Conservation (phyloP, 1,140 invertebrate species). For the Metopolophium dirhodum region DNA sequence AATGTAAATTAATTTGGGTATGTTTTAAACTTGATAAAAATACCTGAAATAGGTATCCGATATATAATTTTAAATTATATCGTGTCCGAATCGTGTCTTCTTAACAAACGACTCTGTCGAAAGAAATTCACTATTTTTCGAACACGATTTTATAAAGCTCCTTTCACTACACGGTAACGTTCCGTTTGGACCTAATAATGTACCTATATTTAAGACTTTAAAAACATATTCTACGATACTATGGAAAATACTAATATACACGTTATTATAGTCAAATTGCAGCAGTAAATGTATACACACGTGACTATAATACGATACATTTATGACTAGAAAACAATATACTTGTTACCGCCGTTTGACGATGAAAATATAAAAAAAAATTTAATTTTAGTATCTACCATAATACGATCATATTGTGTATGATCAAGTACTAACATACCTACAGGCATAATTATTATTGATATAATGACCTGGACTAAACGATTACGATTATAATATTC, state of each 20-base stretch:
- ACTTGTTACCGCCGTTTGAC: neutral
- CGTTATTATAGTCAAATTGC: neutral
- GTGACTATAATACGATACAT: neutral
- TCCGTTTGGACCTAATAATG: neutral
- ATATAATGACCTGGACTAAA: slow-evolving; percentile 22
- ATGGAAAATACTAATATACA: neutral
- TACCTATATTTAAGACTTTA: neutral
- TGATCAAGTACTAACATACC: neutral
- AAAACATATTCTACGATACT: neutral
- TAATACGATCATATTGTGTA: neutral
- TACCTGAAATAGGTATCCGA: neutral
- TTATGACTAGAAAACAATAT: neutral
- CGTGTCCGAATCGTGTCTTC: neutral
- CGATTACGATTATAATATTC: neutral
- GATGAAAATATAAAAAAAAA: neutral
- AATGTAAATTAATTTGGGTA: neutral
- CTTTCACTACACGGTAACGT: neutral
- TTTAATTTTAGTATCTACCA: neutral
- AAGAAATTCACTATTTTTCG: neutral
- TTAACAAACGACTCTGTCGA: neutral
- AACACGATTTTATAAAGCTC: neutral
- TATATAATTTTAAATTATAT: neutral
- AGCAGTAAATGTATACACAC: neutral
- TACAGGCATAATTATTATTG: neutral
- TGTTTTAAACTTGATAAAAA: neutral